Evolutionary conservation across 2,113 vertebrate species (phyloP), one percentile per base, ranked within the genome.

Genomic region (Chinchilla lanigera): DNA sequence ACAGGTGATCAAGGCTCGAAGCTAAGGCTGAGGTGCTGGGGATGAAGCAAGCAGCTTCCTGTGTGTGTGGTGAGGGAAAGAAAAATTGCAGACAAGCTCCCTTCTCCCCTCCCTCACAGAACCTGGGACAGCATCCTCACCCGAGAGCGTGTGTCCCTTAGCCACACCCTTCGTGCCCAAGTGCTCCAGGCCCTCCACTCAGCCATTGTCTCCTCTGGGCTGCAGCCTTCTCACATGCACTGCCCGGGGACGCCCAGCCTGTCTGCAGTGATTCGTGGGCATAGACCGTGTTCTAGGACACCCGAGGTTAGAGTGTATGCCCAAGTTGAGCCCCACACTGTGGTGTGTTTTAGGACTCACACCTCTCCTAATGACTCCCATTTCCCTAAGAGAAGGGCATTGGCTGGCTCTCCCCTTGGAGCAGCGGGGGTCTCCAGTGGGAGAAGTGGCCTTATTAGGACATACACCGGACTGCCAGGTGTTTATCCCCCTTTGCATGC

Each of bases 191-290:
- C 47, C 58, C 44, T 14, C 71, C 30, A 22, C 12, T 44, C n/a
- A 13, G 71, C 35, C 5, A 7, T 12, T 0, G 17, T 19, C 60
- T 5, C 6, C 20, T 26, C 61, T 14, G 52, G 44, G 60, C 35
- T 52, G 4, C 28, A 69, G 52, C 5, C 0, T 54, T 75, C 41
- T 8, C 24, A 24, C 3, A 12, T 0, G 14, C 13, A 0, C 13
- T 22, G 50, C 50, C 0, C 0, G 4, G 52, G 61, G 35, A 3
- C n/a, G 83, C 44, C 54, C 9, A 2, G 14, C 19, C 3, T 14
- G 44, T 60, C 77, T 56, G 52, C 0, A 11, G n/a, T 0, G 30
- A 13, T 13, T 83, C 83, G 41, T 47, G 82, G 63, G 28, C 9
- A 12, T 4, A 7, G 4, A 47, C 22, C 2, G 0, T 41, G n/a